Conservation (phyloP, 2,113 vertebrate genomes). For the Caloenas nicobarica region DNA sequence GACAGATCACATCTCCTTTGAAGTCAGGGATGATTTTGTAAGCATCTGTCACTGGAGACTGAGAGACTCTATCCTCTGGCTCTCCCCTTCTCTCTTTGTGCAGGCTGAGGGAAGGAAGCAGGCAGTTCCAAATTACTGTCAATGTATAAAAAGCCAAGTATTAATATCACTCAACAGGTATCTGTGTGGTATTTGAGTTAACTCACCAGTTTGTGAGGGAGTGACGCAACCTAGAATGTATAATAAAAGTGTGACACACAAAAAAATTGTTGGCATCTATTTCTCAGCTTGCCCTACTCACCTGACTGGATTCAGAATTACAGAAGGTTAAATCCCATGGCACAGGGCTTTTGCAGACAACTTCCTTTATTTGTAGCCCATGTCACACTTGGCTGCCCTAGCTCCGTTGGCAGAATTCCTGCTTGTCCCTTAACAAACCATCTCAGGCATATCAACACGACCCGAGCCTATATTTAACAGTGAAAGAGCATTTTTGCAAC, state of each 20-base stretch:
- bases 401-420: slow-evolving; percentile 7
- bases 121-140: not conserved
- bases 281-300: not conserved
- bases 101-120: not conserved
- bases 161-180: not conserved
- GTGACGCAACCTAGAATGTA: not conserved
- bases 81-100: not conserved
- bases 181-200: not conserved
- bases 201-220: not conserved
- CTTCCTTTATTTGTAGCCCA: not conserved
- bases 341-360: not conserved
- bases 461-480: not conserved
- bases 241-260: not conserved
- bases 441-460: not conserved
- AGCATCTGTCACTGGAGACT: not conserved
- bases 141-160: not conserved
- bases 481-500: not conserved
- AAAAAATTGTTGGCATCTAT: not conserved
- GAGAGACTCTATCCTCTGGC: not conserved
- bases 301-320: not conserved
- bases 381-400: slow-evolving; percentile 16
- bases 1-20: not conserved
- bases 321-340: not conserved
- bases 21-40: not conserved
- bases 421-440: not conserved